Base-by-base conservation (phyloP, 2,888 invertebrate species). In the Eupithecia subfuscata region DNA sequence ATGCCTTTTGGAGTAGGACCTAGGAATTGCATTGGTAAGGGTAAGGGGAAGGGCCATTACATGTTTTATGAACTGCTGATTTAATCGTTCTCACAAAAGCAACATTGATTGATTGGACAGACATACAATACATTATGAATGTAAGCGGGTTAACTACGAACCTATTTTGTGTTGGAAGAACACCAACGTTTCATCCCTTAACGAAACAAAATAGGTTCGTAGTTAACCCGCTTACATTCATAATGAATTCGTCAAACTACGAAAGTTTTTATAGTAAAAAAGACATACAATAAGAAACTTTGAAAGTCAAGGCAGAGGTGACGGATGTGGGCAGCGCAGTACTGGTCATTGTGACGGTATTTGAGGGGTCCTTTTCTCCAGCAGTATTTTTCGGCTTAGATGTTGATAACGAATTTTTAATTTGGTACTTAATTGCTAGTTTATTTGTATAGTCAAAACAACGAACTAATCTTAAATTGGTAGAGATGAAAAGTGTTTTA, bases 1-100 rank as follows among this genome's bases (percentile, higher is more conserved):
- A 80, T 95, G 80, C 96, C 96, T 0, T 96, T 96, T 73, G 96
- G 96, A 1, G 56, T 91, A 0, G 96, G 96, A 5, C 96, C 95
- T 1, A 92, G 96, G 74, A 96, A 94, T 83, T 96, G 96, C 81
- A 95, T 96, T 71, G 96, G 96, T 92, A 80, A 85, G 80, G 52
- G n/a, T n/a, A n/a, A n/a, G n/a, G n/a, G n/a, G n/a, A n/a, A n/a
- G n/a, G n/a, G n/a, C n/a, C n/a, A n/a, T n/a, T n/a, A n/a, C n/a
- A n/a, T n/a, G n/a, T n/a, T 22, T 52, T 11, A 56, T 22, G 52
- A 52, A n/a, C 52, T n/a, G 8, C n/a, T 9, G 52, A 52, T 52
- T n/a, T 2, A n/a, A n/a, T n/a, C 30, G 30, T 30, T 30, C 2
- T 30, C 30, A 30, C 30, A 37, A 8, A 37, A 37, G 43, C 1